phyloP scores from a whole-genome alignment of 2,888 invertebrate genomes.

The Platycheirus rosarum region DNA sequence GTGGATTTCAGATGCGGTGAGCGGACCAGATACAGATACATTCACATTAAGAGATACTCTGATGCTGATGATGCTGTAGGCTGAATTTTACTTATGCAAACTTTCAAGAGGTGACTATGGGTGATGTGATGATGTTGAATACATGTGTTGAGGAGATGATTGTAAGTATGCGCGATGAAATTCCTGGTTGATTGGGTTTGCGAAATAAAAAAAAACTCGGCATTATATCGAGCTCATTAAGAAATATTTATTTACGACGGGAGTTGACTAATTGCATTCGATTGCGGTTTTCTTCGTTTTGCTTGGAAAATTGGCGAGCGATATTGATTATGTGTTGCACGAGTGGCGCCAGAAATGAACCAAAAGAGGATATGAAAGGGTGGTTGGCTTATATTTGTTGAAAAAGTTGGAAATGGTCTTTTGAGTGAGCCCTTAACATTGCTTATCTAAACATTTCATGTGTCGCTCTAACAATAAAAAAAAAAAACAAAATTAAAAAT shows the following conservation, averaged over 20 bases:
- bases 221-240: constrained; percentile 38
- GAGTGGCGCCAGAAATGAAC: constrained; percentile 18
- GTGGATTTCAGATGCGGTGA: constrained; percentile 39
- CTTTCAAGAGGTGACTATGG: constrained; percentile 59
- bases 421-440: no score
- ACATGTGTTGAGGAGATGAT: constrained; percentile 4
- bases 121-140: constrained; percentile 42
- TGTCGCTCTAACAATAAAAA: no score
- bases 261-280: constrained; percentile 59
- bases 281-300: constrained; percentile 28
- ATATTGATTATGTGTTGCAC: constrained; percentile 14
- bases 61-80: constrained; percentile 15
- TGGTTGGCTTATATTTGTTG: no score
- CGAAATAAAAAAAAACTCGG: constrained; percentile 45
- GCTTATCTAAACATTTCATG: no score
- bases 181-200: constrained; percentile 45
- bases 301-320: constrained; percentile 15
- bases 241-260: constrained; percentile 3
- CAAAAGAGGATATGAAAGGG: no score
- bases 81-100: constrained; percentile 58
- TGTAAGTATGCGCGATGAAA: constrained; percentile 9
- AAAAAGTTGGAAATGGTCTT: no score
- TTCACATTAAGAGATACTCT: constrained; percentile 4
- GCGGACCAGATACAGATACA: constrained; percentile 17
- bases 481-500: no score